Percentiles rank a stretch among this genome's conserved stretches.
These are phyloP conservation scores for Spodoptera exigua DNA, from an alignment of 2,888 invertebrate genomes.

Conservation along the genomic window DNA sequence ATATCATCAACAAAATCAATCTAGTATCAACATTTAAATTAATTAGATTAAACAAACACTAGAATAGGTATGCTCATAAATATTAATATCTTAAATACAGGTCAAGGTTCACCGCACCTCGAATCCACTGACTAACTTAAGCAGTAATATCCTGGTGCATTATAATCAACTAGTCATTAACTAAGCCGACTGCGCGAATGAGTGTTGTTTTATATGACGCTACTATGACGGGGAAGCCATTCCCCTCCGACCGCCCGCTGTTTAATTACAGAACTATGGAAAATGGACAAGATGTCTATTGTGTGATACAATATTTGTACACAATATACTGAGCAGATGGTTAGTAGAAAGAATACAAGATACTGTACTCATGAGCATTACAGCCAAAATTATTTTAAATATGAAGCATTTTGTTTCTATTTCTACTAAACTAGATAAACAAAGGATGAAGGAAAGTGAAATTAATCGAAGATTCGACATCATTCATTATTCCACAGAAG, in stretches of 20 bases:
- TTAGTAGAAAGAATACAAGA: not conserved
- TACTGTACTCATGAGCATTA: no score
- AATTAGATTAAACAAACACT: not conserved
- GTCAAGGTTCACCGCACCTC: conserved; percentile 19
- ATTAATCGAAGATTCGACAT: conserved; percentile 14
- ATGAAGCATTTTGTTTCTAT: no score
- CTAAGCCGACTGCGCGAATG: conserved; percentile 58
- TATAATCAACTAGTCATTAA: conserved; percentile 64
- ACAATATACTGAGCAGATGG: not conserved
- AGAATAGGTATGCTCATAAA: not conserved
- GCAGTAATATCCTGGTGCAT: conserved; percentile 47
- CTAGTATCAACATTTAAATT: no score
- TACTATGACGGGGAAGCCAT: conserved; percentile 50
- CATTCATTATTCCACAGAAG: conserved; percentile 29
- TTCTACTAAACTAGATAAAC: not conserved
- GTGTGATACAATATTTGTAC: not conserved
- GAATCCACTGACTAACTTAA: conserved; percentile 5
- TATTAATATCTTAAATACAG: conserved; percentile 14
- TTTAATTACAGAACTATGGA: conserved; percentile 18
- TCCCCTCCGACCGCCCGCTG: conserved; percentile 52
- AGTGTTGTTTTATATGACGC: conserved; percentile 61
- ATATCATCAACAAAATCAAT: not conserved
- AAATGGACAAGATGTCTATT: conserved; percentile 31
- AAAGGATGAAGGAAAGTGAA: conserved; percentile 3
- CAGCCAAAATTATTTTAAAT: no score